A percentile compares a stretch with the other conserved stretches of the same genome.
Evolutionary conservation across 2,888 invertebrate genomes (phyloP).

Genomic region (Crioceris asparagi): DNA sequence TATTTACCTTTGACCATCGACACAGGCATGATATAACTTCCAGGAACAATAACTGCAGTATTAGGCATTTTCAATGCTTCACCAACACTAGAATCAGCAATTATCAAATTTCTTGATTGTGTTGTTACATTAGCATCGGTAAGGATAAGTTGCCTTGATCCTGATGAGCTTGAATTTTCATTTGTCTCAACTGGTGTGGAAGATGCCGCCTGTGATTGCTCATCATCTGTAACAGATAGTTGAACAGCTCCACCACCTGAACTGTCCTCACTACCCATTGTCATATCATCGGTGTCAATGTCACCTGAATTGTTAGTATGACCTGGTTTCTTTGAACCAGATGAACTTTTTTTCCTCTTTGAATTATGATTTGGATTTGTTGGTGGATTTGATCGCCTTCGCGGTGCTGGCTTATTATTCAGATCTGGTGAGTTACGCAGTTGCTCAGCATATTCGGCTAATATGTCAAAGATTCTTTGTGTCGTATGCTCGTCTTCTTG

Average conservation of each 20-base stretch:
- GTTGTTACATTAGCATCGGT: slow-evolving; percentile 27
- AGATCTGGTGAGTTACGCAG: slow-evolving; percentile 67
- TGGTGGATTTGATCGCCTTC: slow-evolving; percentile 62
- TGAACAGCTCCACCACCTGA: slow-evolving; percentile 55
- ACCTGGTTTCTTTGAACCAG: slow-evolving; percentile 46
- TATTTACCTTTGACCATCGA: slow-evolving; percentile 51
- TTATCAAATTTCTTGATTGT: slow-evolving; percentile 47
- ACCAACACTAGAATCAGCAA: slow-evolving; percentile 47
- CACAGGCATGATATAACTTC: slow-evolving; percentile 60
- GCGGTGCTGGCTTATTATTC: slow-evolving; percentile 71
- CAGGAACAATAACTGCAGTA: slow-evolving; percentile 59
- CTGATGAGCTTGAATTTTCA: slow-evolving; percentile 25
- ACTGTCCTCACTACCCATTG: slow-evolving; percentile 67
- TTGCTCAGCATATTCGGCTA: slow-evolving; percentile 72
- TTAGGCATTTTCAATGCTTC: slow-evolving; percentile 55
- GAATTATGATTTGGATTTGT: slow-evolving; percentile 60
- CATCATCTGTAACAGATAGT: slow-evolving; percentile 45
- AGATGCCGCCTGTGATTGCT: slow-evolving; percentile 36
- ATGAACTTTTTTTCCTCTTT: slow-evolving; percentile 55
- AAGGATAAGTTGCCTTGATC: slow-evolving; percentile 31
- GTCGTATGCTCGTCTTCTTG: slow-evolving; percentile 74
- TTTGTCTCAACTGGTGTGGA: slow-evolving; percentile 38
- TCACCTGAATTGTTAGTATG: slow-evolving; percentile 29
- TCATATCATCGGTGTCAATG: slow-evolving; percentile 52
- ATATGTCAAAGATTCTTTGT: slow-evolving; percentile 65